Evolutionary conservation across 1,140 invertebrate genomes (phyloP).

Genomic region (Cydia strobilella): DNA sequence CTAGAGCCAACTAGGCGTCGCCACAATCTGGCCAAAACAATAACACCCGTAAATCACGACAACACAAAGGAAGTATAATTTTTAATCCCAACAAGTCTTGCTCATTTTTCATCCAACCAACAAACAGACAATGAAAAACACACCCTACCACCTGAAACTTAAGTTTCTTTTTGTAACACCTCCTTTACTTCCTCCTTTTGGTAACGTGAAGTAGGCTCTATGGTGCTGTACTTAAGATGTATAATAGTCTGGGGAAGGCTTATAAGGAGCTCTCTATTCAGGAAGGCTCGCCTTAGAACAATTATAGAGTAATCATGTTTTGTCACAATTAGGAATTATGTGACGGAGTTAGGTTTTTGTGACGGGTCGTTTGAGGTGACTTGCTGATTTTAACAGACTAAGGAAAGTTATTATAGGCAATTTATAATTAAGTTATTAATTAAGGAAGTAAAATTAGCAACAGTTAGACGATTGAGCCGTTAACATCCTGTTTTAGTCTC

Average conservation of each 20-base stretch:
- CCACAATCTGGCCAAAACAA: conserved; percentile 46
- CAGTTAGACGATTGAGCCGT: no score
- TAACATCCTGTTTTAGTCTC: no score
- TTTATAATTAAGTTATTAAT: no score
- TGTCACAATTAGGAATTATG: conserved; percentile 28
- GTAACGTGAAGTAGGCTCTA: neutral
- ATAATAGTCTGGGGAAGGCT: conserved; percentile 9
- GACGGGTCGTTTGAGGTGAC: neutral
- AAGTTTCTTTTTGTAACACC: neutral
- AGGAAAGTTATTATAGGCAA: neutral
- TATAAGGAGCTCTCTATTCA: conserved; percentile 18
- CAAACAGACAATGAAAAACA: conserved; percentile 31
- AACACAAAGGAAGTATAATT: conserved; percentile 50
- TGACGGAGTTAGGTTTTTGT: neutral
- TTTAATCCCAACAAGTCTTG: conserved; percentile 70
- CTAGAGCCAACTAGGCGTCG: conserved; percentile 22
- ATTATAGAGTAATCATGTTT: conserved; percentile 26
- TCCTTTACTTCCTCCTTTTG: neutral
- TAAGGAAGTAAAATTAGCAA: no score
- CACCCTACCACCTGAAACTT: conserved; percentile 22
- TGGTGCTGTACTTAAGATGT: neutral
- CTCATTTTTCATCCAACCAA: conserved; percentile 64
- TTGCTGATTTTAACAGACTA: neutral
- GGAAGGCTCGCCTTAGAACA: conserved; percentile 12
- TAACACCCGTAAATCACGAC: conserved; percentile 38